Evolutionary conservation across 2,888 invertebrate genomes (phyloP).

Genomic region (Polydesmus complanatus): DNA sequence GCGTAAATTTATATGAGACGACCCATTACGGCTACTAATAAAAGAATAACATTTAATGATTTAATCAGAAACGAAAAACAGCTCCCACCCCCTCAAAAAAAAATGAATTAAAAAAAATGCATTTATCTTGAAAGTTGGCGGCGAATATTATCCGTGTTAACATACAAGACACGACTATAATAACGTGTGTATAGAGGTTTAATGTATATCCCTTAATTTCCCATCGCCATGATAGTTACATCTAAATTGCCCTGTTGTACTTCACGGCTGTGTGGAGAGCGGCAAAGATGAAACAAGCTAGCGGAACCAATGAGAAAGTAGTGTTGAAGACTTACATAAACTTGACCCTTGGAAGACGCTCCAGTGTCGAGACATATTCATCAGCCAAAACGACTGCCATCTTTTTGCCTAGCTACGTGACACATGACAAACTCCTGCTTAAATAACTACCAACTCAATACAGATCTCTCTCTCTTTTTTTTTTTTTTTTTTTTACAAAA

Average conservation of each 20-base stretch:
- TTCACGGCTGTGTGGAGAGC: not conserved
- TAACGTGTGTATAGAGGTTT: not conserved
- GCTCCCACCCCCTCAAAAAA: not conserved
- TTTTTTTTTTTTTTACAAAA: no score
- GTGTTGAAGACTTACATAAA: not conserved
- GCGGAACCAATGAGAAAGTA: not conserved
- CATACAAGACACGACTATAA: not conserved
- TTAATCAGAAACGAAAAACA: not conserved
- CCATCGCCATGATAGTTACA: not conserved
- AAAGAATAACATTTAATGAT: not conserved
- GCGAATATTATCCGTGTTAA: not conserved
- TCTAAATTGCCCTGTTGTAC: not conserved
- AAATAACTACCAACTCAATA: no score
- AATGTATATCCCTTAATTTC: not conserved
- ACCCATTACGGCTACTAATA: not conserved
- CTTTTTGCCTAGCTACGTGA: not conserved
- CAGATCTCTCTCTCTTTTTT: no score
- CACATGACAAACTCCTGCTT: no score
- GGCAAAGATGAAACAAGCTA: not conserved
- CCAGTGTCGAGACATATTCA: not conserved
- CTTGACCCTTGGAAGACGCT: not conserved
- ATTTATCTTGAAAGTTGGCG: not conserved
- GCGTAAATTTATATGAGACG: not conserved
- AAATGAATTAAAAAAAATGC: not conserved
- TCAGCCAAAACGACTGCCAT: not conserved